Evolutionary conservation across 2,888 invertebrate species (phyloP).

Genomic region (Aelia acuminata): DNA sequence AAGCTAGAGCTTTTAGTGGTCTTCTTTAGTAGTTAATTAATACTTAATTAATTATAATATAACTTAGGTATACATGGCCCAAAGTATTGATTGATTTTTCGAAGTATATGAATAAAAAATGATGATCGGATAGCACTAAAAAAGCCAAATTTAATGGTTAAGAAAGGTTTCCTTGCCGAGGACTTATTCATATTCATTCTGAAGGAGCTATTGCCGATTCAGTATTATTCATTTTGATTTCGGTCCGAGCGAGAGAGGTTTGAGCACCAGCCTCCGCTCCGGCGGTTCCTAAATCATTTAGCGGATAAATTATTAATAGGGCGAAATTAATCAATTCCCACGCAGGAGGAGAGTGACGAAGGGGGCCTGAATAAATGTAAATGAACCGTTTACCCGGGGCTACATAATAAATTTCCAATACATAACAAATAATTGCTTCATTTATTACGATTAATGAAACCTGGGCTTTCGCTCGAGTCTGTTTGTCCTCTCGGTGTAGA

Average conservation of each 20-base stretch:
- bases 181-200: constrained; percentile 16
- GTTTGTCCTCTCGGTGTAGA: constrained; percentile 31
- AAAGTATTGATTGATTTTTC: background rate
- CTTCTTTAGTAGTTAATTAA: background rate
- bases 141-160: background rate
- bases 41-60: background rate
- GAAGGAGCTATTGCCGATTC: background rate
- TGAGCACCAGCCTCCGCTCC: constrained; percentile 2
- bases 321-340: constrained; percentile 53
- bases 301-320: constrained; percentile 40
- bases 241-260: background rate
- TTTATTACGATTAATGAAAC: constrained; percentile 55
- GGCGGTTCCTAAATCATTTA: constrained; percentile 48
- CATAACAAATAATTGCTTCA: constrained; percentile 52
- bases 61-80: too few species aligned
- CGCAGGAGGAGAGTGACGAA: constrained; percentile 3
- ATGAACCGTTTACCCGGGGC: constrained; percentile 52
- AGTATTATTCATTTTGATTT: constrained; percentile 34
- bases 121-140: background rate
- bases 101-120: background rate
- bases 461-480: constrained; percentile 13
- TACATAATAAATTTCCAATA: constrained; percentile 46
- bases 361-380: constrained; percentile 25
- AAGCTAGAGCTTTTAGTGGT: too few species aligned
- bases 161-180: background rate